Base-by-base conservation (phyloP, 2,113 vertebrate species). In the Anser cygnoides region DNA sequence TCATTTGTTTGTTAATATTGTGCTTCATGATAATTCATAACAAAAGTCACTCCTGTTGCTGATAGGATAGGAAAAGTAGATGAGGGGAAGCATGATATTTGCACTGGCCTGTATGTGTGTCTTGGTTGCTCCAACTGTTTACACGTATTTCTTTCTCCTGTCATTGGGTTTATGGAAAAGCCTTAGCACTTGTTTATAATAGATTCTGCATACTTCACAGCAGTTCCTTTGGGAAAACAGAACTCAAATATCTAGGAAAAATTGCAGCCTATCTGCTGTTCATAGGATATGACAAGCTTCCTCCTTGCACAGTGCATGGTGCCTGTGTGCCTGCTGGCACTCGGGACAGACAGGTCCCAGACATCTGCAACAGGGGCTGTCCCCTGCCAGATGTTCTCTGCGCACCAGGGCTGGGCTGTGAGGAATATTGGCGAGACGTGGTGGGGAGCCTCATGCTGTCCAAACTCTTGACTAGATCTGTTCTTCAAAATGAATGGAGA, bases 271-370 rank as follows among this genome's bases (percentile, higher is more conserved):
- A 41, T 94, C 76, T 80, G 68, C 61, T 63, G 92, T 90, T 25
- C 19, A 37, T 43, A 84, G 91, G 93, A 94, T 89, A 35, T 94
- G 93, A 92, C 73, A 72, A 33, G 54, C 66, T 97, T 96, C 95
- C 86, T 93, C n/a, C 62, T 33, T 6, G 9, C 3, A 3, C 33
- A 11, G 70, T 23, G 11, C 1, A 0, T 68, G 66, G 17, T 37
- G 79, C 54, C 52, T 35, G 80, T 8, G 8, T 31, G 50, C 75
- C 72, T 76, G 81, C 75, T 85, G 90, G 71, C 77, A 12, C 29
- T 62, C 50, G 28, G 31, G 2, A 5, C 67, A 74, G 28, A 46
- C 76, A 81, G 66, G 41, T 49, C 46, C 65, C 93, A 81, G 85
- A 72, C 76, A 4, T 13, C n/a, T 33, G 44, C 72, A 66, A 73